phyloP scores from a whole-genome alignment of 2,888 invertebrate genomes.

The Chelonus formosanus region DNA sequence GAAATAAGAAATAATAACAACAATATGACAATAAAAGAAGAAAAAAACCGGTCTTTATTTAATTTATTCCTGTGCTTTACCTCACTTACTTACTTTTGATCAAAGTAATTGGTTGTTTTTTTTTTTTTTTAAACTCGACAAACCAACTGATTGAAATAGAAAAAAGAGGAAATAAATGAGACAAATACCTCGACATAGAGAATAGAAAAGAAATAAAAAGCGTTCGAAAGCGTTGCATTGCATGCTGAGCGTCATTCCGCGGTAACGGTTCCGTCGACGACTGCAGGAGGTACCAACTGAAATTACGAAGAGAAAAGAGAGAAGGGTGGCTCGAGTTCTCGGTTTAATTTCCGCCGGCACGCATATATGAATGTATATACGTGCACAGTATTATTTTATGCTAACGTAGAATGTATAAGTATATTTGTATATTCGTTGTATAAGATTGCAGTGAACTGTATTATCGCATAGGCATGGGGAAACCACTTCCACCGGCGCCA shows the following conservation, averaged over 20 bases:
- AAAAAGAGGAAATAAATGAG: conserved; percentile 10
- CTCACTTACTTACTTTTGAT: too few relatives aligned
- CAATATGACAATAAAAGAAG: too few relatives aligned
- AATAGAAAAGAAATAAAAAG: background rate
- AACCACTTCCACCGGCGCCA: too few relatives aligned
- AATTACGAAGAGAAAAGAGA: conserved; percentile 21
- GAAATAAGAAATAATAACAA: too few relatives aligned
- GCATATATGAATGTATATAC: conserved; percentile 23
- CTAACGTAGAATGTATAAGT: background rate
- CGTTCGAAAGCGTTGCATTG: conserved; percentile 16
- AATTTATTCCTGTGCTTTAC: too few relatives aligned
- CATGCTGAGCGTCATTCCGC: conserved; percentile 27
- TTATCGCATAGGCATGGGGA: too few relatives aligned
- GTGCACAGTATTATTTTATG: background rate
- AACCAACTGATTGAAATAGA: conserved; percentile 12
- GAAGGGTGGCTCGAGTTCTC: conserved; percentile 33
- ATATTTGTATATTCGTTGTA: conserved; percentile 2
- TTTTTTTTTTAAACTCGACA: conserved; percentile 10
- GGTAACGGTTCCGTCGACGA: conserved; percentile 23
- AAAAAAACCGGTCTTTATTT: too few relatives aligned
- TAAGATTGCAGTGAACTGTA: too few relatives aligned
- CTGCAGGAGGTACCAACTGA: conserved; percentile 19
- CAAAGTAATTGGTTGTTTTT: too few relatives aligned
- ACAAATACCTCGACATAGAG: background rate
- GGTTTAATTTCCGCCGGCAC: conserved; percentile 41